Base-by-base conservation (phyloP, 2,797 vertebrate species). In the Mycteria americana region DNA sequence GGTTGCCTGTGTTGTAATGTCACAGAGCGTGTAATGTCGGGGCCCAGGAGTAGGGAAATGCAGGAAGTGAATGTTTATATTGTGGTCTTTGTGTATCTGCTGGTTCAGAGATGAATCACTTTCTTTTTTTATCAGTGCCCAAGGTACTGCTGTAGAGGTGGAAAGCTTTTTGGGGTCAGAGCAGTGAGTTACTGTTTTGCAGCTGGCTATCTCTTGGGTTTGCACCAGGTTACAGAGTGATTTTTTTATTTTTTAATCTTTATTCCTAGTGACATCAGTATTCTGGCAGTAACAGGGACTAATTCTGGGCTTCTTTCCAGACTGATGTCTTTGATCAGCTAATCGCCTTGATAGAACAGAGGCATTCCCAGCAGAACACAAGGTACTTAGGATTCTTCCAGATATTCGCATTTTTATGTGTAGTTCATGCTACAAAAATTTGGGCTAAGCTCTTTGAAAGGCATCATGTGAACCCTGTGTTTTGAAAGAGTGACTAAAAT, bases 21-120 rank as follows among this genome's bases (percentile, higher is more conserved):
- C 69, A 56, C 30, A 70, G 95, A 89, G 94, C 62, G 86, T 96
- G 86, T 95, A 87, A 70, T 11, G 39, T 91, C 89, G 85, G 54
- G 63, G 67, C 60, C 43, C 45, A 67, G 53, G 70, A 95, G 83
- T 11, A 91, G 81, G 84, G 82, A 95, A 82, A 56, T 60, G 87
- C 83, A 85, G 96, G 96, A 97, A 97, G 92, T 56, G 25, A 87
- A 39, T 95, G 94, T 96, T 97, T 95, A 24, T 92, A 56, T 73
- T 91, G 15, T 43, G 72, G 62, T 76, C 88, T 92, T 85, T 85
- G 83, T 95, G 41, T 88, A 82, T 90, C 86, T 93, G 43, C 89
- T 94, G 18, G n/a, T 85, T 92, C 77, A 77, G 92, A 77, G 89
- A 57, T 96, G 92, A 97, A 89, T 93, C 80, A 94, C 87, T 85